Base-by-base conservation (phyloP, 2,113 vertebrate genomes). In the Cebidichthys violaceus region DNA sequence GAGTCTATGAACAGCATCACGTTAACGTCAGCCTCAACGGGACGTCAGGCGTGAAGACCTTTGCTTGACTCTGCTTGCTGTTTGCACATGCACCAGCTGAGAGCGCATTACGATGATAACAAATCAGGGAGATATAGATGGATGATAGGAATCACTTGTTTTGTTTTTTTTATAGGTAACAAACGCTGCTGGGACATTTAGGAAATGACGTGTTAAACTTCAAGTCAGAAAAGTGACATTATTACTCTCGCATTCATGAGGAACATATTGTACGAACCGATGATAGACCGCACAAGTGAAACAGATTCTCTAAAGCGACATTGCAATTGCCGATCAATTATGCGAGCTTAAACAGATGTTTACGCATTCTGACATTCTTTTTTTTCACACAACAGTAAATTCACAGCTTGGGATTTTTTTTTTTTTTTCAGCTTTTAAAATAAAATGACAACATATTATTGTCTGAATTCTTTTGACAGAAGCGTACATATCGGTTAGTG, bases 1-100 rank as follows among this genome's bases (percentile, higher is more conserved):
- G 39, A 64, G 59, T 47, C 52, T 47, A 20, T 67, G 62, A 77
- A 59, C 64, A 74, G 41, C 22, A 33, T 67, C 33, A 4, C 33
- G 20, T 77, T 75, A 20, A 74, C 27, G 35, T 64, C 33, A 76
- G 65, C 20, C 4, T 27, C 17, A 47, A 52, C 33, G 79, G n/a
- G 54, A 75, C 29, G 59, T 31, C 29, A 70, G 64, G 61, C 69
- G 74, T 55, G 71, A 62, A 68, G 70, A 73, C 64, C 41, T 60
- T 57, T 65, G 35, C 45, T 45, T 84, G 75, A 86, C 45, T 43
- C 3, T 8, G 9, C 61, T 55, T 22, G 35, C 18, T 18, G 9
- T 70, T 33, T 35, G 54, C 22, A 43, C 72, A 11, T 68, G 10
- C 15, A 68, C 27, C 29, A 60, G 15, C 41, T 79, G 13, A 75